phyloP scores from a whole-genome alignment of 2,888 invertebrate genomes.

The Zhuqinia jingwanae region DNA sequence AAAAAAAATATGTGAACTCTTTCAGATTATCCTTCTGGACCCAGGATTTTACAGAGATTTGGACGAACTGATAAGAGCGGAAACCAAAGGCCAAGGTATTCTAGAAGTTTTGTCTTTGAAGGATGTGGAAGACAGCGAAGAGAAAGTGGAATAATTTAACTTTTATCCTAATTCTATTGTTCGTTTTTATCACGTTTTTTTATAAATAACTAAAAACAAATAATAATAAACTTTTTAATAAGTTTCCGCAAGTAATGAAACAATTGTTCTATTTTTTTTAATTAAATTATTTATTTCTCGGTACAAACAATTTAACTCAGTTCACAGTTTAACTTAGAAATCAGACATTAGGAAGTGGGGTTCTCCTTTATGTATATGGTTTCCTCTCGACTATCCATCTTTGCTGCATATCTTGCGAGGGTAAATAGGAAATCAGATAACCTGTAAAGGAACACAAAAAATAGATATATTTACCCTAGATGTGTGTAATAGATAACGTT shows the following conservation, averaged over 20 bases:
- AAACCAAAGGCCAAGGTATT: conserved; percentile 91
- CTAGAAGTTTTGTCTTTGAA: conserved; percentile 94
- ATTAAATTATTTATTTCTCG: too few species aligned
- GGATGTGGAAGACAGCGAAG: conserved; percentile 94
- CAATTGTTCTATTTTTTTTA: neutral
- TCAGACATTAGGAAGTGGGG: conserved; percentile 70
- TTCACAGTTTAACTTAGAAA: too few species aligned
- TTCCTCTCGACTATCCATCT: conserved; percentile 85
- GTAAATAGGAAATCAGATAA: conserved; percentile 87
- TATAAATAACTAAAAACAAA: neutral
- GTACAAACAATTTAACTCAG: neutral
- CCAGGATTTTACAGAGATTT: conserved; percentile 95
- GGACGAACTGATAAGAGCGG: conserved; percentile 91
- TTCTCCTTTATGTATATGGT: conserved; percentile 84
- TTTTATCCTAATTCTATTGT: neutral
- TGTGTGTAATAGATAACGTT: too few species aligned
- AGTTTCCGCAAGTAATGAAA: neutral
- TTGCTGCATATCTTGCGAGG: conserved; percentile 85
- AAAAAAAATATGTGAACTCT: too few species aligned
- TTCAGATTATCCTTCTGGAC: conserved; percentile 87
- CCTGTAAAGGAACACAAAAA: conserved; percentile 79
- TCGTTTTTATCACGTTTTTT: conserved; percentile 11
- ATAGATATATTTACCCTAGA: too few species aligned
- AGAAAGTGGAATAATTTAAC: conserved; percentile 84
- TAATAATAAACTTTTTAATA: too few species aligned